A percentile compares a stretch with the other conserved stretches of the same genome.
phyloP scores from a whole-genome alignment of 2,113 vertebrate genomes.

The Protobothrops mucrosquamatus region DNA sequence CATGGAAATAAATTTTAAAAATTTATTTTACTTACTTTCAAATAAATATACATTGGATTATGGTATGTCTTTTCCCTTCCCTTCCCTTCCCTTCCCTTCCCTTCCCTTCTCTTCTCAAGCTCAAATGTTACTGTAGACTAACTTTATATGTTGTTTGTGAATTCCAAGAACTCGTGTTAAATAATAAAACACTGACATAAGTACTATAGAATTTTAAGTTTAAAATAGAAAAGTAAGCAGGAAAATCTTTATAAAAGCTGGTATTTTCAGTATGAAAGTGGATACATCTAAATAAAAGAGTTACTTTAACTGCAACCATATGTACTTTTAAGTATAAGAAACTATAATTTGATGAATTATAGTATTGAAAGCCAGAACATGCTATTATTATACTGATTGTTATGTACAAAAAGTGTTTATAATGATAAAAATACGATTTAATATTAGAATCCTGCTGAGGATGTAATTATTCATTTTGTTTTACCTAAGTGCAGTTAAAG shows the following conservation, averaged over 20 bases:
- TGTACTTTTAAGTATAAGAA: constrained; percentile 53
- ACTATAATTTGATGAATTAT: constrained; percentile 52
- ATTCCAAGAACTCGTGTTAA: not conserved
- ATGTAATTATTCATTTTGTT: constrained; percentile 48
- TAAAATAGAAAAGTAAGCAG: not conserved
- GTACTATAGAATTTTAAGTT: constrained; percentile 8
- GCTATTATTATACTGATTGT: constrained; percentile 35
- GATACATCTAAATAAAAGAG: constrained; percentile 27
- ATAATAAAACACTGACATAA: constrained; percentile 23
- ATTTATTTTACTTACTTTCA: not conserved
- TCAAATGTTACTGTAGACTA: not conserved
- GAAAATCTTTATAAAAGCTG: constrained; percentile 10
- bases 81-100: not conserved
- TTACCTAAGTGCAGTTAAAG: constrained; percentile 38
- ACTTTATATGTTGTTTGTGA: not conserved
- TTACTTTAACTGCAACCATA: constrained; percentile 36
- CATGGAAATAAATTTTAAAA: not conserved
- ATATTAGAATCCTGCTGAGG: constrained; percentile 35
- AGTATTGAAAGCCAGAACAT: constrained; percentile 42
- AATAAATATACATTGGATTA: not conserved
- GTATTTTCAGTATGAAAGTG: not conserved
- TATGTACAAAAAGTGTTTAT: constrained; percentile 40
- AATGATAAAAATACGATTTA: constrained; percentile 43
- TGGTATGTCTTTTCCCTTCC: too few relatives aligned
- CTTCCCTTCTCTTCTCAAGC: not conserved